phyloP scores from a whole-genome alignment of 2,113 vertebrate species.

The Paradisaea rubra region DNA sequence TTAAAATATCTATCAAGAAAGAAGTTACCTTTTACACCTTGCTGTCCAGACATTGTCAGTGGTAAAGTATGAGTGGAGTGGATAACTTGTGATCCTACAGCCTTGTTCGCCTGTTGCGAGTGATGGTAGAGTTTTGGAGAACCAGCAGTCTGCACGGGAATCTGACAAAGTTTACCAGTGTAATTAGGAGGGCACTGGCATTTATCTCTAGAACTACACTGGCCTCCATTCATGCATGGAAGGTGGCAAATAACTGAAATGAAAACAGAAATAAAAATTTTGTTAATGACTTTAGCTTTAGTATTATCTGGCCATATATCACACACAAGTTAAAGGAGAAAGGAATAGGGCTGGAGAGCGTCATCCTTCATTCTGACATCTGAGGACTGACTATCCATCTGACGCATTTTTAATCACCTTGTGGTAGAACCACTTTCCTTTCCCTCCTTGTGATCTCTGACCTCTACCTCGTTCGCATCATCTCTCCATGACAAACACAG shows the following conservation, averaged over 20 bases:
- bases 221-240: slow-evolving; percentile 95
- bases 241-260: slow-evolving; percentile 94
- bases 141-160: slow-evolving; percentile 75
- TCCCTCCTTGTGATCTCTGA: neutral
- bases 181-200: slow-evolving; percentile 95
- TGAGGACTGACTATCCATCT: neutral
- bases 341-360: neutral
- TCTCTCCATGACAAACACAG: neutral
- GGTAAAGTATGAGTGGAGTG: slow-evolving; percentile 96
- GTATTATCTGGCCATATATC: neutral
- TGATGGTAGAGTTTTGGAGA: slow-evolving; percentile 72
- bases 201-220: slow-evolving; percentile 91
- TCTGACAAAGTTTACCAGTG: slow-evolving; percentile 95
- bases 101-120: slow-evolving; percentile 71
- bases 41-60: slow-evolving; percentile 87
- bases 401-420: neutral
- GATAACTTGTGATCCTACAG: slow-evolving; percentile 76
- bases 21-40: slow-evolving; percentile 82
- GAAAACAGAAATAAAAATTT: slow-evolving; percentile 24
- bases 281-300: neutral
- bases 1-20: neutral
- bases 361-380: neutral
- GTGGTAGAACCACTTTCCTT: neutral
- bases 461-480: rapidly evolving
- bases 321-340: neutral